phyloP scores from a whole-genome alignment of 2,888 invertebrate genomes.

The Heteropelma amictum region DNA sequence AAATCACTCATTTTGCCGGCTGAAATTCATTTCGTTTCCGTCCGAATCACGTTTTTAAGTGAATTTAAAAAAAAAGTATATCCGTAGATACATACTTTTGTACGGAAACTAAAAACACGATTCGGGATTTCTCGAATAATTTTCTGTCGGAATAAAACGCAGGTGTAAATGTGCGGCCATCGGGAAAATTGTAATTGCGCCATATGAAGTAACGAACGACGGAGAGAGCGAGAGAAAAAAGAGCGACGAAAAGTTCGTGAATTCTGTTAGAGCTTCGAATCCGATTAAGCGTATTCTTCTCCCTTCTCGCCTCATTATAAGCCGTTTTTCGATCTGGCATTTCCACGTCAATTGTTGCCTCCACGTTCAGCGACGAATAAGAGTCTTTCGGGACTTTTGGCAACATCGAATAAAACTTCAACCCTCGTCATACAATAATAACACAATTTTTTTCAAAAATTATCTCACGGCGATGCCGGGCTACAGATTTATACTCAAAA shows the following conservation, averaged over 20 bases:
- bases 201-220: constrained; percentile 1
- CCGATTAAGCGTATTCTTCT: constrained; percentile 33
- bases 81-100: background rate
- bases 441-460: too few relatives aligned
- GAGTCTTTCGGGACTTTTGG: constrained; percentile 6
- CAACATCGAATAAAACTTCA: background rate
- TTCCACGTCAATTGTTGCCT: constrained; percentile 6
- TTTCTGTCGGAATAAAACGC: constrained; percentile 36
- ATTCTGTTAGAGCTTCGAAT: constrained; percentile 52
- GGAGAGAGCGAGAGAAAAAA: constrained; percentile 7
- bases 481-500: too few relatives aligned
- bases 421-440: too few relatives aligned
- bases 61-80: constrained; percentile 12
- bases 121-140: constrained; percentile 15
- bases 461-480: too few relatives aligned
- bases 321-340: constrained; percentile 19
- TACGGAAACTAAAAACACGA: too few relatives aligned
- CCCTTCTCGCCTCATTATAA: constrained; percentile 11
- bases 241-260: constrained; percentile 48
- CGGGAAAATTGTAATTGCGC: background rate
- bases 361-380: constrained; percentile 26
- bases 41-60: background rate
- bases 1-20: constrained; percentile 7
- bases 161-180: constrained; percentile 1
- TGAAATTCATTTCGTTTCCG: constrained; percentile 18